Conservation (phyloP, 2,888 invertebrate genomes). For the Autographa pulchrina region DNA sequence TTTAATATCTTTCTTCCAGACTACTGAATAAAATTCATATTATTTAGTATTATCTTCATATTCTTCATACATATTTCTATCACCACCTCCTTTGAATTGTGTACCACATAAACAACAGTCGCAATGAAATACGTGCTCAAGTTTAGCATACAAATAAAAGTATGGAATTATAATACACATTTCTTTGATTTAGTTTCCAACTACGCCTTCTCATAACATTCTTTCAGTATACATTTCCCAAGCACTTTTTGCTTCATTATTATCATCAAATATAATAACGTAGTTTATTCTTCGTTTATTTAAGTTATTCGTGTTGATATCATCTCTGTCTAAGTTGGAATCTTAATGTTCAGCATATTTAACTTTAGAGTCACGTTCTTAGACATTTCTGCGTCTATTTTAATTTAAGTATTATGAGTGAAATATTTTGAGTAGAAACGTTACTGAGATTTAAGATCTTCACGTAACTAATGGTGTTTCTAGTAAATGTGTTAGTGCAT, state of each 20-base stretch:
- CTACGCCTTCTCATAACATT: conserved; percentile 28
- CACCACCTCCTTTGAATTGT: conserved; percentile 4
- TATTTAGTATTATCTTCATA: neutral
- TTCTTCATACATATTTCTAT: neutral
- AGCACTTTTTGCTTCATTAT: conserved; percentile 48
- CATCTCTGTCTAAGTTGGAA: conserved; percentile 58
- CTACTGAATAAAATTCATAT: neutral
- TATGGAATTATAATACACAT: conserved; percentile 13
- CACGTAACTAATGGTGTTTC: conserved; percentile 24
- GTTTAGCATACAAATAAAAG: conserved; percentile 10
- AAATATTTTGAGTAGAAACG: conserved; percentile 39
- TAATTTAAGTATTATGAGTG: conserved; percentile 38
- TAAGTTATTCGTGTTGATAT: conserved; percentile 58
- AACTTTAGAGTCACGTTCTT: conserved; percentile 58
- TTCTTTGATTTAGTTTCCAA: conserved; percentile 20
- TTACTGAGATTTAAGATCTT: conserved; percentile 46
- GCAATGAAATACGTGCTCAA: conserved; percentile 1
- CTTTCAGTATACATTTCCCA: conserved; percentile 27
- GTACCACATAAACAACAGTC: conserved; percentile 1
- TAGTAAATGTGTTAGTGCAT: conserved; percentile 29
- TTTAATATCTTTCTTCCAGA: neutral
- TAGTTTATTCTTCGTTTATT: conserved; percentile 45
- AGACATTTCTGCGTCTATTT: conserved; percentile 46
- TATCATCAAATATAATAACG: conserved; percentile 52
- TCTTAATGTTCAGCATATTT: conserved; percentile 61